Evolutionary conservation across 2,113 vertebrate species (phyloP).

Genomic region (Gallinago paraguaiae): DNA sequence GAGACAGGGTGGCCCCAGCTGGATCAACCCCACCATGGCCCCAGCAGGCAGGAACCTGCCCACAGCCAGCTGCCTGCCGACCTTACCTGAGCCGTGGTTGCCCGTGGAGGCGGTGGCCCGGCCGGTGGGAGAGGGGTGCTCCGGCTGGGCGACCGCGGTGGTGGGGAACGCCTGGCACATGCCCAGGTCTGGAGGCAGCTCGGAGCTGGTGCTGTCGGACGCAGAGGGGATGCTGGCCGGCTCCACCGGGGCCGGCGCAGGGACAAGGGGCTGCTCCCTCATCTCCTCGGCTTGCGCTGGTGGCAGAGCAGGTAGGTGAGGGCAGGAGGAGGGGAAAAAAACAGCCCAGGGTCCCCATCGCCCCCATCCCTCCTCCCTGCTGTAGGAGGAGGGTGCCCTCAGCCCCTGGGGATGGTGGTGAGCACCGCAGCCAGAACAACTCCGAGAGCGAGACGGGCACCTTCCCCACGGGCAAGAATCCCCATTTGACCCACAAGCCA

Average conservation of each 20-base stretch:
- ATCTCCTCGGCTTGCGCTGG: neutral
- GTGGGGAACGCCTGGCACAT: neutral
- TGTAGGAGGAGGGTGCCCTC: neutral
- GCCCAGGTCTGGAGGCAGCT: neutral
- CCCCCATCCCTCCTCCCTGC: neutral
- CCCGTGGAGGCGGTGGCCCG: neutral
- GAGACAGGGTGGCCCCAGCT: neutral
- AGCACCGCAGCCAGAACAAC: neutral
- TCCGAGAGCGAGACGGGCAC: neutral
- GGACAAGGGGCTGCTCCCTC: neutral
- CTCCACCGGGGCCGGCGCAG: neutral
- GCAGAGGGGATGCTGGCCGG: rapidly evolving
- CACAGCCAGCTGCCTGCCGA: neutral
- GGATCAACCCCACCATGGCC: neutral
- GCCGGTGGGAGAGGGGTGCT: neutral
- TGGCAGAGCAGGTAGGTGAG: neutral
- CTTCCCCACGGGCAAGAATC: neutral
- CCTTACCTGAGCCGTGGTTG: neutral
- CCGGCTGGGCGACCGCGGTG: rapidly evolving
- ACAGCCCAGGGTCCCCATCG: neutral
- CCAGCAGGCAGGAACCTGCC: constrained; percentile 4
- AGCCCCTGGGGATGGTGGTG: neutral
- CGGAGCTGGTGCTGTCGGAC: neutral
- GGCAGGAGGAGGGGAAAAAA: neutral
- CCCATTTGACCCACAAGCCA: neutral